Percentiles rank a stretch among this genome's conserved stretches.
These are phyloP conservation scores for Sarcophilus harrisii DNA, from an alignment of 2,797 vertebrate species.

Conservation along the genomic window DNA sequence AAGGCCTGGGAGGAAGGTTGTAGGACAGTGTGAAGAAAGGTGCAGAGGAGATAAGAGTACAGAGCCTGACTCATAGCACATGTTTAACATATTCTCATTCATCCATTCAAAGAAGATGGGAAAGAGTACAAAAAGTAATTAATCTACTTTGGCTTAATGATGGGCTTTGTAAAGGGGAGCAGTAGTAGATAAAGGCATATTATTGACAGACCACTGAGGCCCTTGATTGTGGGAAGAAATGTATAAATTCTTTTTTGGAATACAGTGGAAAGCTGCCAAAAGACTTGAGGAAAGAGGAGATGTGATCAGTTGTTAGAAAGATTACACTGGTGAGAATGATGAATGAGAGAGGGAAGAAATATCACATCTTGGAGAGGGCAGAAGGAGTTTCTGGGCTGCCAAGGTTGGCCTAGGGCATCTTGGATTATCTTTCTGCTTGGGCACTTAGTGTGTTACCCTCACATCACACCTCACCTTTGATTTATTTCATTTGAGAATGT, in stretches of 20 bases:
- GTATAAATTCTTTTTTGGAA: not conserved
- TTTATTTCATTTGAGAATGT: not conserved
- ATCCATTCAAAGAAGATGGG: not conserved
- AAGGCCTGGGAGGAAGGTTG: not conserved
- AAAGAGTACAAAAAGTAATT: not conserved
- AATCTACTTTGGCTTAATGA: not conserved
- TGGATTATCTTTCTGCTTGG: not conserved
- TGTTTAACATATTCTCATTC: not conserved
- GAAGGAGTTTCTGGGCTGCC: not conserved
- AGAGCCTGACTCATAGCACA: not conserved
- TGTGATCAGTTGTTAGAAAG: not conserved
- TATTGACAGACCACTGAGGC: not conserved
- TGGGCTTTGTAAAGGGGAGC: not conserved
- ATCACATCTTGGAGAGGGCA: not conserved
- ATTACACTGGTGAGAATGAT: not conserved
- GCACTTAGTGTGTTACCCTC: not conserved
- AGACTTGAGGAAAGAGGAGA: not conserved
- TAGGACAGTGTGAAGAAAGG: not conserved
- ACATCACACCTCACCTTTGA: not conserved
- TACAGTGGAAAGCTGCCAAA: not conserved
- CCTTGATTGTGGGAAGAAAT: not conserved
- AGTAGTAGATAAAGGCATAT: not conserved
- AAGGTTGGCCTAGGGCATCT: not conserved
- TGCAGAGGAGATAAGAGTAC: not conserved
- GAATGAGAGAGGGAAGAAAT: not conserved